A percentile compares a stretch with the other conserved stretches of the same genome.
Evolutionary conservation across 2,113 vertebrate species (phyloP).

Genomic region (Syngnathus floridae): DNA sequence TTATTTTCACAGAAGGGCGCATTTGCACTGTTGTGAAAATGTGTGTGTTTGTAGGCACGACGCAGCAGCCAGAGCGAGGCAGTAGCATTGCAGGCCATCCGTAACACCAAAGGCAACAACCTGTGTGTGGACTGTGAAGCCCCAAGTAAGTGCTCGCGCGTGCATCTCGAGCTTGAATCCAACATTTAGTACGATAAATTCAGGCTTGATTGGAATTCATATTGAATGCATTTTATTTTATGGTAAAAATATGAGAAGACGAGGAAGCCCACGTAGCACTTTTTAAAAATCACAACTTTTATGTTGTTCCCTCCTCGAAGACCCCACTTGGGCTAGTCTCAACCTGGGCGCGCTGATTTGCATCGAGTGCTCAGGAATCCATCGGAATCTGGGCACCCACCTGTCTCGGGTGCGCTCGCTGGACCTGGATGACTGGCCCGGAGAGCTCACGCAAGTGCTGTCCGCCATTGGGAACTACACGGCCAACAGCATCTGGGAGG

Average conservation of each 20-base stretch:
- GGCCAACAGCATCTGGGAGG: constrained; percentile 93
- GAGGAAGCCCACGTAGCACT: too few relatives aligned
- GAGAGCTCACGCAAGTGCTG: constrained; percentile 89
- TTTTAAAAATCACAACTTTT: background rate
- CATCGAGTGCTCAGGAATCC: constrained; percentile 95
- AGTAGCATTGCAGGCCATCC: constrained; percentile 88
- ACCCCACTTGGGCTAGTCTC: constrained; percentile 92
- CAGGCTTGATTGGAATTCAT: too few relatives aligned
- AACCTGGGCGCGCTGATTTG: constrained; percentile 94
- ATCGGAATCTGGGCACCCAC: constrained; percentile 92
- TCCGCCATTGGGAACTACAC: constrained; percentile 87
- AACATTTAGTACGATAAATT: too few relatives aligned
- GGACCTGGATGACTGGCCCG: constrained; percentile 91
- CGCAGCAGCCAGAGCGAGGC: constrained; percentile 93
- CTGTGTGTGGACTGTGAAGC: constrained; percentile 91
- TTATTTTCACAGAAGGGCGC: too few relatives aligned
- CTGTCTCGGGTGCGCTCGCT: constrained; percentile 91
- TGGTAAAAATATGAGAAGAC: too few relatives aligned
- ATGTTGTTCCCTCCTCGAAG: constrained; percentile 46
- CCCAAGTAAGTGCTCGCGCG: constrained; percentile 74
- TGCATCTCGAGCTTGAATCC: background rate
- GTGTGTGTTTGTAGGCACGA: constrained; percentile 70
- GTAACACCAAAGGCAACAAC: constrained; percentile 89
- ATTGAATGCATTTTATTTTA: too few relatives aligned
- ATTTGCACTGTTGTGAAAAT: background rate